Evolutionary conservation across 2,888 invertebrate species (phyloP).

Genomic region (Drosophila lacicola): DNA sequence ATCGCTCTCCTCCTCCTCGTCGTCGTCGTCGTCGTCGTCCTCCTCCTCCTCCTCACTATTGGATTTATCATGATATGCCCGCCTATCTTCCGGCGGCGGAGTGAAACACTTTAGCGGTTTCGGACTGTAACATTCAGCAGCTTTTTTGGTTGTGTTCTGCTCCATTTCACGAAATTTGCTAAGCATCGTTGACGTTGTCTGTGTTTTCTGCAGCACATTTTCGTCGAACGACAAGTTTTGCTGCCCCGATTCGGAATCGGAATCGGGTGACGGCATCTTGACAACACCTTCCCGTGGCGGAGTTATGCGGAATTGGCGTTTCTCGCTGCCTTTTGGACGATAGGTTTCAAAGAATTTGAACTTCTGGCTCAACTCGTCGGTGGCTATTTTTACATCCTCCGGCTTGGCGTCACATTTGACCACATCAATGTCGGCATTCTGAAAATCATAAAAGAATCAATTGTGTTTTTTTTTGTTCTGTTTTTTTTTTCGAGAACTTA

Average conservation of each 20-base stretch:
- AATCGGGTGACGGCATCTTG: slow-evolving; percentile 84
- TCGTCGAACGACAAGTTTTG: slow-evolving; percentile 61
- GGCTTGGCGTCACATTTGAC: slow-evolving; percentile 90
- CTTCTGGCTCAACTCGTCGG: slow-evolving; percentile 92
- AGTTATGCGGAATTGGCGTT: slow-evolving; percentile 93
- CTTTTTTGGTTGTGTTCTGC: slow-evolving; percentile 86
- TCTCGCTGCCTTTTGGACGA: slow-evolving; percentile 88
- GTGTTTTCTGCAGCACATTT: slow-evolving; percentile 85
- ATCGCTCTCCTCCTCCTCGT: slow-evolving; percentile 55
- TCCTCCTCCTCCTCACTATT: slow-evolving; percentile 84
- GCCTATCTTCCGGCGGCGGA: slow-evolving; percentile 91
- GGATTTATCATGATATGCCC: slow-evolving; percentile 83
- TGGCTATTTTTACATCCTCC: slow-evolving; percentile 92
- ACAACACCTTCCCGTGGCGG: slow-evolving; percentile 93
- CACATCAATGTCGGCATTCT: slow-evolving; percentile 87
- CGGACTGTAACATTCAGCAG: slow-evolving; percentile 86
- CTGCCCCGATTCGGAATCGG: slow-evolving; percentile 86
- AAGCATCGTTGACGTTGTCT: slow-evolving; percentile 94
- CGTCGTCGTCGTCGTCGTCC: slow-evolving; percentile 82
- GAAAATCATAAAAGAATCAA: background rate
- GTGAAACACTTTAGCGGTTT: slow-evolving; percentile 95
- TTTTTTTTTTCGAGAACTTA: slow-evolving; percentile 15
- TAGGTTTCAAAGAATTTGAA: slow-evolving; percentile 97
- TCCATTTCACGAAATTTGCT: slow-evolving; percentile 96
- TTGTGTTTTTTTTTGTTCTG: background rate